phyloP scores from a whole-genome alignment of 1,140 invertebrate species.

The Nebria ingens region DNA sequence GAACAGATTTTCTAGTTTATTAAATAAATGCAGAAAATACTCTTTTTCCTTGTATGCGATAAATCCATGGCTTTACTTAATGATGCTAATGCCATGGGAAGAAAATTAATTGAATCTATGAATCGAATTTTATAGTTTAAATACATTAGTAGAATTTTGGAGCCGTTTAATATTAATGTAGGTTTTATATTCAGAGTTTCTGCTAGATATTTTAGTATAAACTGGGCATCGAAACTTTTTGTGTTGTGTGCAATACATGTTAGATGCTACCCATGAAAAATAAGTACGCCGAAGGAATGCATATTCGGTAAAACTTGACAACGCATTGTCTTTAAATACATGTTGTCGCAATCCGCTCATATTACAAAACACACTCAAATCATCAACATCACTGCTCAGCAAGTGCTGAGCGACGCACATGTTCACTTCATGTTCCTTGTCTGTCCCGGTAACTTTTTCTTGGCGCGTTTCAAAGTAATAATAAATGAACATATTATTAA shows the following conservation, averaged over 20 bases:
- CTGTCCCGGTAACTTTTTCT: background rate
- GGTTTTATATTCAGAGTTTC: background rate
- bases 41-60: constrained; percentile 14
- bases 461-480: background rate
- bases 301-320: background rate
- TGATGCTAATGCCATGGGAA: background rate
- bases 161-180: background rate
- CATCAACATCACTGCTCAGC: background rate
- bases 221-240: background rate
- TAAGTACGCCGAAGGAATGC: background rate
- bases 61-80: constrained; percentile 18
- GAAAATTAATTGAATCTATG: background rate
- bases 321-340: background rate
- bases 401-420: background rate
- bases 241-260: background rate
- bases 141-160: background rate
- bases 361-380: background rate
- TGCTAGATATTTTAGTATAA: background rate
- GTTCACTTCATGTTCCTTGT: background rate
- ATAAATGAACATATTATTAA: background rate
- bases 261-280: background rate
- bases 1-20: constrained; percentile 15
- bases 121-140: background rate
- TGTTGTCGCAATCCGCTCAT: background rate
- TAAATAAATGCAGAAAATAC: constrained; percentile 22